Base-by-base conservation (phyloP, 1,140 invertebrate genomes). In the Cyclargus thomasi region DNA sequence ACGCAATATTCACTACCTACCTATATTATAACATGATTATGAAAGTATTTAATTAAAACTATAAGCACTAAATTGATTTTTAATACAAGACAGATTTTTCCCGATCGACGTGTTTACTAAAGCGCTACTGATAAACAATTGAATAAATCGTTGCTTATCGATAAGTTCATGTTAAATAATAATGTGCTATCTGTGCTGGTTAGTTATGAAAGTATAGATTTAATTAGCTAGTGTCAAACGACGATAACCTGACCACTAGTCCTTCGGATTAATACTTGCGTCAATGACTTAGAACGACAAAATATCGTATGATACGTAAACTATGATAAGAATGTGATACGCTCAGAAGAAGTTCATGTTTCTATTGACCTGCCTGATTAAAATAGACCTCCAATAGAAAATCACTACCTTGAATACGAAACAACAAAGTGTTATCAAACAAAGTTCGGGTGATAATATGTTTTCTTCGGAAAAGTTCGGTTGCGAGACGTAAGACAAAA, bases 301-400 rank as follows among this genome's bases (percentile, higher is more conserved):
- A 53, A 63, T 59, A 59, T 59, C 18, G 18, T 59, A 11, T 21
- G 18, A 70, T 67, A 62, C 35, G 23, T 35, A 62, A 29, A 63
- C 59, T 23, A 36, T 62, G 74, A 83, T 78, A 79, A 75, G 36
- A 75, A 74, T 72, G 57, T 76, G 80, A 74, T 78, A 84, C 66
- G 62, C 62, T 64, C 47, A 55, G 53, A 63, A 70, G 70, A 11
- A 66, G 81, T 79, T 83, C 77, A 83, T 75, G 78, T 77, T 81
- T 74, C 74, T 74, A 77, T 82, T 83, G 79, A 84, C 79, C 81
- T 71, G 76, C 71, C 68, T 70, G 72, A 77, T 79, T 74, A 75
- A 74, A 70, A 68, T 67, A 74, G 71, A 67, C 64, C 62, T 63
- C 18, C 36, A 5, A 65, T 23, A 66, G 67, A 71, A 71, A 75